Evolutionary conservation across 1,140 invertebrate species (phyloP).

Genomic region (Lepidurus arcticus): DNA sequence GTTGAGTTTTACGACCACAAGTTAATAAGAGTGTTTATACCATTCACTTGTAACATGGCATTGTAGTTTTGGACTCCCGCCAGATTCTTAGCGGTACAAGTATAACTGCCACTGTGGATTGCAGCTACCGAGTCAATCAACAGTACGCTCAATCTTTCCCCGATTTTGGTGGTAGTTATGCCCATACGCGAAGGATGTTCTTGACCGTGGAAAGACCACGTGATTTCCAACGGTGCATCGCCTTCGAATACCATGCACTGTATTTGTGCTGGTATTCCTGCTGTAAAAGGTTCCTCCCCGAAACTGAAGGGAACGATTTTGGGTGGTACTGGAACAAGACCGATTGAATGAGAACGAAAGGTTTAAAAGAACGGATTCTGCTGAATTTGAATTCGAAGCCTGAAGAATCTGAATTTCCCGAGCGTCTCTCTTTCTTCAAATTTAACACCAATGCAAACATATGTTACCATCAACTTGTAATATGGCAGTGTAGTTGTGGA

Average conservation of each 20-base stretch:
- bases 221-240: constrained; percentile 54
- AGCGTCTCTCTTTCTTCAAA: background rate
- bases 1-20: background rate
- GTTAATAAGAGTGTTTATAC: constrained; percentile 28
- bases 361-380: background rate
- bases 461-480: constrained; percentile 63
- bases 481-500: constrained; percentile 50
- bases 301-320: constrained; percentile 55
- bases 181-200: constrained; percentile 41
- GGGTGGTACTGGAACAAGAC: constrained; percentile 51
- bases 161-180: constrained; percentile 50
- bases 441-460: constrained; percentile 69
- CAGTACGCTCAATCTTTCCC: constrained; percentile 63
- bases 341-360: background rate
- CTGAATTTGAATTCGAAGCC: no score
- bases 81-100: constrained; percentile 67
- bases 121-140: constrained; percentile 67
- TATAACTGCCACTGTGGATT: constrained; percentile 70
- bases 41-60: constrained; percentile 29
- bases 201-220: constrained; percentile 55
- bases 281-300: constrained; percentile 56
- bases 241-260: constrained; percentile 62
- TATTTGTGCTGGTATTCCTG: constrained; percentile 65
- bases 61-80: constrained; percentile 57
- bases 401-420: constrained; percentile 1